phyloP scores from a whole-genome alignment of 2,797 vertebrate species.

The Labroides dimidiatus region DNA sequence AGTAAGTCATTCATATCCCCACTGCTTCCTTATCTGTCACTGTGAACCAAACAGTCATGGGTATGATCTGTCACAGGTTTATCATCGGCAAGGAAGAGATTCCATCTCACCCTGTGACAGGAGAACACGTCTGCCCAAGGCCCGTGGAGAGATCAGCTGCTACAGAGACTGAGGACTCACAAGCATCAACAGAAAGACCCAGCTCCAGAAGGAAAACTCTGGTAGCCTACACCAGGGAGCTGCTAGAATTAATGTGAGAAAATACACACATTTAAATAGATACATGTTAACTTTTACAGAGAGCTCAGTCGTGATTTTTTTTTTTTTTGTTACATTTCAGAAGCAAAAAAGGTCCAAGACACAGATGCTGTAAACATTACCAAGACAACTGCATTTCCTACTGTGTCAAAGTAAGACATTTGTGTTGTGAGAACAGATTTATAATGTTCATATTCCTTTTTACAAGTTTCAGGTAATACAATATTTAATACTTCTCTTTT shows the following conservation, averaged over 20 bases:
- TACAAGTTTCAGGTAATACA: neutral
- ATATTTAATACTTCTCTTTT: neutral
- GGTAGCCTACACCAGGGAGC: slow-evolving; percentile 82
- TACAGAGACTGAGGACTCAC: slow-evolving; percentile 40
- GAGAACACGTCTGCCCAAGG: slow-evolving; percentile 81
- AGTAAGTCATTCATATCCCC: slow-evolving; percentile 84
- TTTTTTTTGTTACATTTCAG: slow-evolving; percentile 78
- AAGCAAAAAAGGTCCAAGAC: slow-evolving; percentile 96
- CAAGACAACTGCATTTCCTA: slow-evolving; percentile 98
- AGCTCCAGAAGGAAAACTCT: slow-evolving; percentile 76
- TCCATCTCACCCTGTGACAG: slow-evolving; percentile 86
- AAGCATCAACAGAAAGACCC: slow-evolving; percentile 59
- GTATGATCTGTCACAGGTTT: slow-evolving; percentile 83
- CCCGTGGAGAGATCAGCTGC: slow-evolving; percentile 54
- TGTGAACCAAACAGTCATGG: neutral
- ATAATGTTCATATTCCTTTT: neutral
- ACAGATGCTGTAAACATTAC: slow-evolving; percentile 98
- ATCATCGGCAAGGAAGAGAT: slow-evolving; percentile 98
- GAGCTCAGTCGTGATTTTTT: neutral
- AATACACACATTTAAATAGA: neutral
- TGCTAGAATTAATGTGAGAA: slow-evolving; percentile 93
- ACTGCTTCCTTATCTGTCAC: too few species aligned
- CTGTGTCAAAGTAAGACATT: slow-evolving; percentile 93
- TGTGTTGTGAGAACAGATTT: neutral
- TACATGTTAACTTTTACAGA: neutral